phyloP scores from a whole-genome alignment of 2,113 vertebrate species.

The Halichoerus grypus region DNA sequence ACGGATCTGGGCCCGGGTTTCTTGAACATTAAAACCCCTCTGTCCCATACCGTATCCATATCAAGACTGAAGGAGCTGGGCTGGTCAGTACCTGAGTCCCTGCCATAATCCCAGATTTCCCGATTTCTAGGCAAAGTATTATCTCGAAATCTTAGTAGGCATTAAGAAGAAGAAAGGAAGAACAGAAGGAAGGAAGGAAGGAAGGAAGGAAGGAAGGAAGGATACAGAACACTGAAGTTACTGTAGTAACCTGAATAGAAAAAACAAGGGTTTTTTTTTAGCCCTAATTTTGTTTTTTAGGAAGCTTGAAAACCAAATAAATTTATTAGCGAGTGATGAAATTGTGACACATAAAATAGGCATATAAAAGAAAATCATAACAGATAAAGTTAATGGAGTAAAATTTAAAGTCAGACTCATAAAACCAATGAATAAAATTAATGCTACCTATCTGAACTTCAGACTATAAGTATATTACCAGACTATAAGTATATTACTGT shows the following conservation, averaged over 20 bases:
- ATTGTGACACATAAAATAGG: slow-evolving; percentile 40
- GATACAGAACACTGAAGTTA: not conserved
- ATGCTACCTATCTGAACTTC: slow-evolving; percentile 32
- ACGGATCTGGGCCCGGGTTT: slow-evolving; percentile 34
- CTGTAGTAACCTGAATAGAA: not conserved
- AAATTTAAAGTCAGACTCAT: slow-evolving; percentile 48
- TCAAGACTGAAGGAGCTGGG: slow-evolving; percentile 34
- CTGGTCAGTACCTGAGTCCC: not conserved
- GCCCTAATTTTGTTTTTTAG: slow-evolving; percentile 36
- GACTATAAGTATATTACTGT: not conserved
- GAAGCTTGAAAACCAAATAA: slow-evolving; percentile 36
- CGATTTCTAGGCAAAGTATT: not conserved
- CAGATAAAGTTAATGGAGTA: slow-evolving; percentile 40
- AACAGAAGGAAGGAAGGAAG: not conserved
- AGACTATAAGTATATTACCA: not conserved
- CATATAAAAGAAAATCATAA: slow-evolving; percentile 64
- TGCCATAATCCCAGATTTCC: slow-evolving; percentile 13
- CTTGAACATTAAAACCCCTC: slow-evolving; percentile 4
- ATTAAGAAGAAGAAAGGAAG: not conserved
- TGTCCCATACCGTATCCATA: not conserved
- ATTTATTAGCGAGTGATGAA: slow-evolving; percentile 35
- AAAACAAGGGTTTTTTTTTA: not conserved
- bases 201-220: not conserved
- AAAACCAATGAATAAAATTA: slow-evolving; percentile 62
- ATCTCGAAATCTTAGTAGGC: slow-evolving; percentile 12